These are phyloP conservation scores for Ictalurus furcatus DNA, from an alignment of 2,113 vertebrate genomes.

Conservation along the genomic window DNA sequence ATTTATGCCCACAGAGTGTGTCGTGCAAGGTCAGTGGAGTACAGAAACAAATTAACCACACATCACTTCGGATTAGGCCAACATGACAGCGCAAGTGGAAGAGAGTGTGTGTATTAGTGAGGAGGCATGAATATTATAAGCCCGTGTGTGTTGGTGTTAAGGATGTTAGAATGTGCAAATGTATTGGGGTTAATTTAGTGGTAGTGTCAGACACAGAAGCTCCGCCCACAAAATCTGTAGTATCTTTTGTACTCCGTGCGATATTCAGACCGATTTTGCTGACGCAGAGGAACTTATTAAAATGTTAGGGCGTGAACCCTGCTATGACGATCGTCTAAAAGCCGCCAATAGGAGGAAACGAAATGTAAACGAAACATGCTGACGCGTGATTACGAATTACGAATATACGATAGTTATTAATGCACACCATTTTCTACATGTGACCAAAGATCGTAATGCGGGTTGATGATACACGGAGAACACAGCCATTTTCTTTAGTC, in stretches of 20 bases:
- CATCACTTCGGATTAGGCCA: conserved; percentile 72
- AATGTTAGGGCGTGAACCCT: neutral
- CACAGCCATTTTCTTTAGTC: neutral
- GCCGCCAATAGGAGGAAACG: neutral
- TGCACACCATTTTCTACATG: neutral
- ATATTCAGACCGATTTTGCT: neutral
- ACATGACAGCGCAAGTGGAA: conserved; percentile 58
- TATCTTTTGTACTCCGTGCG: neutral
- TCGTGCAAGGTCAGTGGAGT: conserved; percentile 68
- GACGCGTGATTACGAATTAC: no score
- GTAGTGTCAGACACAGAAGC: neutral
- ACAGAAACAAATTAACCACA: conserved; percentile 72
- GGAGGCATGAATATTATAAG: conserved; percentile 9
- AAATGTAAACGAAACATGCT: neutral
- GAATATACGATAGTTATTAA: neutral
- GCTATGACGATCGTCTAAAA: neutral
- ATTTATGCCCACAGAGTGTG: conserved; percentile 61
- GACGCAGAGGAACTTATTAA: neutral
- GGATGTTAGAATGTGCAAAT: neutral
- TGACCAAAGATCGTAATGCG: neutral
- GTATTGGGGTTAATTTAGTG: conserved; percentile 8
- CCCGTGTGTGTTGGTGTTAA: neutral
- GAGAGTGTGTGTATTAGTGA: conserved; percentile 6
- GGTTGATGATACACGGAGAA: neutral
- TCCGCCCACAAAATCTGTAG: neutral